These are phyloP conservation scores for Formica exsecta DNA, from an alignment of 1,140 invertebrate species.

Conservation along the genomic window DNA sequence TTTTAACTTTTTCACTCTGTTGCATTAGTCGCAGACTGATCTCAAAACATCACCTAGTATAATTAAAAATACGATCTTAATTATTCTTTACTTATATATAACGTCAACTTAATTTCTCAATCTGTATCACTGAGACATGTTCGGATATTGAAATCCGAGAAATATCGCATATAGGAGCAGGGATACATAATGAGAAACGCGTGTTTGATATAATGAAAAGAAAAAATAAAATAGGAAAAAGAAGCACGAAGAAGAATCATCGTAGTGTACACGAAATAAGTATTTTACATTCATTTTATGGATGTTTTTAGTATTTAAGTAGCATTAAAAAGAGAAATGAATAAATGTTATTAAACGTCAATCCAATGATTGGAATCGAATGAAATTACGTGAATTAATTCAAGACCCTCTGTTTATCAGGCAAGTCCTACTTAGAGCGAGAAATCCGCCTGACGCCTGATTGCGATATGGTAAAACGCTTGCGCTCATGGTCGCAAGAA, in stretches of 20 bases:
- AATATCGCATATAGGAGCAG: background rate
- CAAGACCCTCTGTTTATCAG: conserved; percentile 65
- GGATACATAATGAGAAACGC: background rate
- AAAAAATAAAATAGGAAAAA: background rate
- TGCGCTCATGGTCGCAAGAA: conserved; percentile 75
- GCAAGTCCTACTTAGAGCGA: conserved; percentile 66
- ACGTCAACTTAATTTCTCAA: background rate
- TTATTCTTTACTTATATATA: background rate
- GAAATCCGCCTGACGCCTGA: conserved; percentile 75
- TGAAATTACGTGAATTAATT: conserved; percentile 62
- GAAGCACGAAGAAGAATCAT: background rate
- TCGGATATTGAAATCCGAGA: background rate
- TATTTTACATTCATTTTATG: background rate
- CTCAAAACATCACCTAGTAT: background rate
- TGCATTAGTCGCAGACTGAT: conserved; percentile 6
- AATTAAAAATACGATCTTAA: background rate
- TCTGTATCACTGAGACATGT: background rate
- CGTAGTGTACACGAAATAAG: background rate
- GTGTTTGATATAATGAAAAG: background rate
- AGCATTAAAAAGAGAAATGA: background rate
- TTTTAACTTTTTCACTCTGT: conserved; percentile 9
- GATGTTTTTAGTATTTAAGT: background rate
- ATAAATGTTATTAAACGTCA: conserved; percentile 18
- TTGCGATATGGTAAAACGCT: conserved; percentile 76
- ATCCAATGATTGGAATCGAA: background rate